Base-by-base conservation (phyloP, 2,797 vertebrate genomes). In the Ctenochaetus hawaiiensis region DNA sequence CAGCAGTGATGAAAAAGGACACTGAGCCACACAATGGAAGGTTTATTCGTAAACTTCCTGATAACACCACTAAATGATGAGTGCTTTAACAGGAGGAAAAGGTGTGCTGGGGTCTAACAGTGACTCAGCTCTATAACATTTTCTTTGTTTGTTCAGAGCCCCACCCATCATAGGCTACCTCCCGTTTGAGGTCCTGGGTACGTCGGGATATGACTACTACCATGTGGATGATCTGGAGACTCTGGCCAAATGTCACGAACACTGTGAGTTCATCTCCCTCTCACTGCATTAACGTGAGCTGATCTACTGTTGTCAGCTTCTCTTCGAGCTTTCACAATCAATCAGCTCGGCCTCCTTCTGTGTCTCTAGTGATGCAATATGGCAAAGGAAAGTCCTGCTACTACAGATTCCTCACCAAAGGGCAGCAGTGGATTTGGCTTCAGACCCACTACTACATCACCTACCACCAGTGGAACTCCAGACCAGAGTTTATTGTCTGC, bases 391-490 rank as follows among this genome's bases (percentile, higher is more conserved):
- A 98, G 92, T 99, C 98, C 0, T 99, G 98, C 91, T 98, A 99
- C 93, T 99, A 99, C 85, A 96, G 98, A 75, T 99, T 99, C 95
- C 95, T 99, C 84, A 99, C 98, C 49, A 99, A 99, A 94, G 98
- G 98, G 68, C 98, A 99, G 49, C 97, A 99, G 66, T 99, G 98
- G 98, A 99, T 99, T 91, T 99, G 98, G 98, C 95, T 99, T 64
- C 98, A 99, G 79, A 99, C 98, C 34, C 97, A 97, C 87, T 99
- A 99, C 93, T 99, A 99, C 88, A 99, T 99, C 90, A 99, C 98
- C 60, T 99, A 99, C 75, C 98, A 99, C 87, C 98, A 99, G 89
- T 99, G 98, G 98, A 99, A 99, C 94, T 99, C 98, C 56, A 95
- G 97, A 64, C 98, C 98, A 13, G 98, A 99, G 91, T 99, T 99